Evolutionary conservation across 2,113 vertebrate species (phyloP).

Genomic region (Limanda limanda): DNA sequence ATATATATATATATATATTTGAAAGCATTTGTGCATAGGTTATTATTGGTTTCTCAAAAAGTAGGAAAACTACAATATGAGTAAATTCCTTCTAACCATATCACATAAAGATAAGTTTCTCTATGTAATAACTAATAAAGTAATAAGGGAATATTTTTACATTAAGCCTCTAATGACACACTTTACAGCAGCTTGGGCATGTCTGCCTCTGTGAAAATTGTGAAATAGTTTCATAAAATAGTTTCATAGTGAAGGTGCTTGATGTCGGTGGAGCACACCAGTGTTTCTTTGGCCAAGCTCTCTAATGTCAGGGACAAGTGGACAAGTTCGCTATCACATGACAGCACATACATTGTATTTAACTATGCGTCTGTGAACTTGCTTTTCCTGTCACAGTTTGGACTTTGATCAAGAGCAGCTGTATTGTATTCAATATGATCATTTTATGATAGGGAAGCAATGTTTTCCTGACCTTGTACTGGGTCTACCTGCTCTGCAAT

Average conservation of each 20-base stretch:
- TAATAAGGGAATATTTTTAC: too few relatives aligned
- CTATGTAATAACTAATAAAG: too few relatives aligned
- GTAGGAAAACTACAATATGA: too few relatives aligned
- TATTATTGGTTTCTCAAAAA: too few relatives aligned
- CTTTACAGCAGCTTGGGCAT: too few relatives aligned
- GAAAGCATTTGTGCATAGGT: too few relatives aligned
- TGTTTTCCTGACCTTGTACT: constrained; percentile 8
- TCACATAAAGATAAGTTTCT: too few relatives aligned
- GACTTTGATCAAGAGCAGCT: constrained; percentile 17
- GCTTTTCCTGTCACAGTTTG: constrained; percentile 1
- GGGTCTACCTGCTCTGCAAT: not conserved
- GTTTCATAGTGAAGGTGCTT: constrained; percentile 20
- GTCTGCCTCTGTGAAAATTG: too few relatives aligned
- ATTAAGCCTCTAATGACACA: too few relatives aligned
- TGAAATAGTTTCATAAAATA: not conserved
- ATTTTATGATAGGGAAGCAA: constrained; percentile 17
- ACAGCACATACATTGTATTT: not conserved
- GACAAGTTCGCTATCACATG: not conserved
- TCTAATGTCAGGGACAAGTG: not conserved
- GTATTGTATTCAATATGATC: not conserved
- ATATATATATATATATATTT: too few relatives aligned
- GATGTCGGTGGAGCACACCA: not conserved
- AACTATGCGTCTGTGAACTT: not conserved
- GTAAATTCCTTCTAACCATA: too few relatives aligned
- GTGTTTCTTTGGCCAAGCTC: too few relatives aligned